Evolutionary conservation across 1,140 invertebrate genomes (phyloP).

Genomic region (Drosophila serrata): DNA sequence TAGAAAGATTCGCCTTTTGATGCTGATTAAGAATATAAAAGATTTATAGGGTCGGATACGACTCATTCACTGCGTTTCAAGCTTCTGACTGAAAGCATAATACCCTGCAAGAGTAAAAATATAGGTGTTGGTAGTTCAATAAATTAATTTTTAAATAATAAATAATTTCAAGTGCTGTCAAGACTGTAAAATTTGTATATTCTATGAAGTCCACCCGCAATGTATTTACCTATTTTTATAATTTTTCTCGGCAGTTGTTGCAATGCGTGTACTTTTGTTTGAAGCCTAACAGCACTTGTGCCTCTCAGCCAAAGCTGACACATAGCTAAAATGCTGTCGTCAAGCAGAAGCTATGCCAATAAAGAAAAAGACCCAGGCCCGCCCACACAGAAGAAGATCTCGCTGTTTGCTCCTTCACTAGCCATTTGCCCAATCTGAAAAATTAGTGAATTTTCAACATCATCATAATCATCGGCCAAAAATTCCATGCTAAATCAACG

Average conservation of each 20-base stretch:
- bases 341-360: slow-evolving; percentile 52
- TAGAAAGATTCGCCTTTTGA: too few species aligned
- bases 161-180: background rate
- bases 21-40: too few species aligned
- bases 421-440: slow-evolving; percentile 69
- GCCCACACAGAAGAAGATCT: slow-evolving; percentile 55
- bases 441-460: slow-evolving; percentile 62
- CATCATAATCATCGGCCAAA: slow-evolving; percentile 60
- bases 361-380: slow-evolving; percentile 9
- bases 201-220: background rate
- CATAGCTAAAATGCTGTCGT: slow-evolving; percentile 65
- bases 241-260: background rate
- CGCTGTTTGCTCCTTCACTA: too few species aligned
- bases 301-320: slow-evolving; percentile 36
- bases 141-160: background rate
- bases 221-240: slow-evolving; percentile 2
- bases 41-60: too few species aligned
- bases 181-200: background rate
- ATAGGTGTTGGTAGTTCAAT: background rate
- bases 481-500: slow-evolving; percentile 78
- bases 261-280: slow-evolving; percentile 26
- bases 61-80: too few species aligned
- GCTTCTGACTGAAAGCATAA: too few species aligned
- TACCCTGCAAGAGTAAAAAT: too few species aligned
- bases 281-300: slow-evolving; percentile 29